These are phyloP conservation scores for Melanotaenia duboulayi DNA, from an alignment of 2,113 vertebrate genomes.

Conservation along the genomic window DNA sequence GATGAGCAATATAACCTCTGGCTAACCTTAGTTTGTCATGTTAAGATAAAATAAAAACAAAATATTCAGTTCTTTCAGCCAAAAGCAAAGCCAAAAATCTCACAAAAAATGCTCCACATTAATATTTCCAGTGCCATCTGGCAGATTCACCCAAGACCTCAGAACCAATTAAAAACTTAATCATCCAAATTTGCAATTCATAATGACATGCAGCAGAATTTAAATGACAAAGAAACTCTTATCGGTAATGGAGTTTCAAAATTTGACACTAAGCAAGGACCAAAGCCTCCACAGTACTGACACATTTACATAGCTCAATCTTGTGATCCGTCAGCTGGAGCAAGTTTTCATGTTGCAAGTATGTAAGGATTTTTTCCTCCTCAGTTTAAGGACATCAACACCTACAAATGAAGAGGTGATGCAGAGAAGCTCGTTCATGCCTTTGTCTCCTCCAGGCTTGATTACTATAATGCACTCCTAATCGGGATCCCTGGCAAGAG, in stretches of 20 bases:
- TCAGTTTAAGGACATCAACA: constrained; percentile 1
- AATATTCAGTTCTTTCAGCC: background rate
- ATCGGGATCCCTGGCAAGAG: too few relatives aligned
- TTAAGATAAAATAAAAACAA: background rate
- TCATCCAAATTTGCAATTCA: constrained; percentile 37
- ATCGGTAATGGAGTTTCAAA: constrained; percentile 11
- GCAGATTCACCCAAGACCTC: constrained; percentile 11
- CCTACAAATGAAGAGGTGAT: background rate
- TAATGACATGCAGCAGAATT: background rate
- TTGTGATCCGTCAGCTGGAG: background rate
- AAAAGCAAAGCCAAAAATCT: background rate
- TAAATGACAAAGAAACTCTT: constrained; percentile 20
- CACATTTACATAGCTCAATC: constrained; percentile 3
- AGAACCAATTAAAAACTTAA: constrained; percentile 30
- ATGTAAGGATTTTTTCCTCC: background rate
- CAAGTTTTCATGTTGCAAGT: too few relatives aligned
- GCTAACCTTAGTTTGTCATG: background rate
- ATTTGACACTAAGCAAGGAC: constrained; percentile 3
- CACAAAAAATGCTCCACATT: constrained; percentile 4
- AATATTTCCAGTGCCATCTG: constrained; percentile 17
- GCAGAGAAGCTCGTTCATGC: too few relatives aligned
- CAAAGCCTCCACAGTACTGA: constrained; percentile 11
- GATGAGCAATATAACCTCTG: background rate
- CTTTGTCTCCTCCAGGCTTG: too few relatives aligned
- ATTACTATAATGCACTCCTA: too few relatives aligned